phyloP scores from a whole-genome alignment of 2,888 invertebrate species.

The Choreutis nemorana region DNA sequence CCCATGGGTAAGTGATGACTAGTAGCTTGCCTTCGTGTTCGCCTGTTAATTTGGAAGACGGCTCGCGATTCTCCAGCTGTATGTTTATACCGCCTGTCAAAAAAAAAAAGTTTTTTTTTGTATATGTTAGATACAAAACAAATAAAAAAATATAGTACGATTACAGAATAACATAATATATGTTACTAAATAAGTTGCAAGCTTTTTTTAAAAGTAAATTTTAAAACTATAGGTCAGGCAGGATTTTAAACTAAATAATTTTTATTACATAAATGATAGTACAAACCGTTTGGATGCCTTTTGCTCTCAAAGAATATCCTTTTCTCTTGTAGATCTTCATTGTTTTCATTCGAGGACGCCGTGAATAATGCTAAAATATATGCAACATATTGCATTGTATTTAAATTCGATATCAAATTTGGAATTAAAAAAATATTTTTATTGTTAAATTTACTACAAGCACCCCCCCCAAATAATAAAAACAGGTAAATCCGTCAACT shows the following conservation, averaged over 20 bases:
- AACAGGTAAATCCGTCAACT: no score
- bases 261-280: not conserved
- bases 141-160: conserved; percentile 1
- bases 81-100: conserved; percentile 55
- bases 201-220: no score
- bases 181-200: not conserved
- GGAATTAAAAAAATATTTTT: no score
- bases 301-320: conserved; percentile 40
- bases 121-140: no score
- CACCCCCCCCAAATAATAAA: no score
- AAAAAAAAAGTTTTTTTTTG: no score
- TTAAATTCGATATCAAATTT: no score
- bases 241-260: no score
- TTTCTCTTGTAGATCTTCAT: conserved; percentile 20
- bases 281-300: conserved; percentile 40
- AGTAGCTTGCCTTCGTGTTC: conserved; percentile 55
- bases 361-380: conserved; percentile 36
- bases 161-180: not conserved
- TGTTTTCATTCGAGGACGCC: conserved; percentile 14
- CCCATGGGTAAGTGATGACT: conserved; percentile 76
- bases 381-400: conserved; percentile 16
- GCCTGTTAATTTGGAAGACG: conserved; percentile 56
- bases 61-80: conserved; percentile 61
- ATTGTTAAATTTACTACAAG: no score
- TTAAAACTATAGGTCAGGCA: no score